A percentile compares a stretch with the other conserved stretches of the same genome.
Evolutionary conservation across 1,140 invertebrate genomes (phyloP).

Genomic region (Halictus rubicundus): DNA sequence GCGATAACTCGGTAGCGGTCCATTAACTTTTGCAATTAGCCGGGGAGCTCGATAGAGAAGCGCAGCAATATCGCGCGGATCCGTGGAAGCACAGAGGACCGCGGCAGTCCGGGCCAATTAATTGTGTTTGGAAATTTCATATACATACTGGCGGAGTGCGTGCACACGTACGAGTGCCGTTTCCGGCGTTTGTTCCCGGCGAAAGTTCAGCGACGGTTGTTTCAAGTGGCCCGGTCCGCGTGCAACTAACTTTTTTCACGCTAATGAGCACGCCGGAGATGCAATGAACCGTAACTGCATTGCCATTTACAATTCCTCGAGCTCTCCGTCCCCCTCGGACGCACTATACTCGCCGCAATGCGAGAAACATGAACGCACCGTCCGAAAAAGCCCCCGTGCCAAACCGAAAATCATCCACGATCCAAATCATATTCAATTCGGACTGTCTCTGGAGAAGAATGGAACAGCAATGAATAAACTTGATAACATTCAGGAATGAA

Average conservation of each 20-base stretch:
- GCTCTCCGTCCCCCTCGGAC: background rate
- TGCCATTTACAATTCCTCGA: background rate
- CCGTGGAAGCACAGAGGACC: background rate
- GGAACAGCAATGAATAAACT: too few species aligned
- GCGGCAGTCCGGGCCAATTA: background rate
- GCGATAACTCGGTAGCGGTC: background rate
- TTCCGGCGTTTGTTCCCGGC: background rate
- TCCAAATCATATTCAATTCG: too few species aligned
- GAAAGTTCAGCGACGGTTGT: background rate
- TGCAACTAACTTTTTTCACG: background rate
- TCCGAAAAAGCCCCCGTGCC: too few species aligned
- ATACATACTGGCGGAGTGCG: background rate
- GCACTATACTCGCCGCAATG: background rate
- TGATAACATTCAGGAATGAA: too few species aligned
- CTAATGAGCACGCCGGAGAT: background rate
- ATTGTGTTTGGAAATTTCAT: conserved; percentile 20
- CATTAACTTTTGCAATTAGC: conserved; percentile 4
- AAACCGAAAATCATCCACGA: too few species aligned
- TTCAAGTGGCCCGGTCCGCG: background rate
- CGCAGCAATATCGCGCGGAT: background rate
- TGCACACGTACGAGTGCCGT: background rate
- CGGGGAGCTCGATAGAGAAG: background rate
- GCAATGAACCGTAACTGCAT: background rate
- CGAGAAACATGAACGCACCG: background rate
- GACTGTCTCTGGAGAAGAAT: too few species aligned